Base-by-base conservation (phyloP, 2,888 invertebrate species). In the Leptura quadrifasciata region DNA sequence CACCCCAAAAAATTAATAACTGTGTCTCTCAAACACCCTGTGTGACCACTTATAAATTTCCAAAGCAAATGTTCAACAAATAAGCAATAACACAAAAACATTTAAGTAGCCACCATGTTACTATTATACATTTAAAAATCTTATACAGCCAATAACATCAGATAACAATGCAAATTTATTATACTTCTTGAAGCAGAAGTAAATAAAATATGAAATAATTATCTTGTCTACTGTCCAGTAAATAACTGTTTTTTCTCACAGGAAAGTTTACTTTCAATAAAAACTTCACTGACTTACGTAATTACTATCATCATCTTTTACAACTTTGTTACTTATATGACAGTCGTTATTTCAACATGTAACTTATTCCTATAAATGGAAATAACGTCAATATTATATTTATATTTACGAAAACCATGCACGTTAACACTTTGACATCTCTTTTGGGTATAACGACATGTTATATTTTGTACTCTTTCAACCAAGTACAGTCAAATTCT, bases 301-400 rank as follows among this genome's bases (percentile, higher is more conserved):
- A 63, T 18, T 15, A 17, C 68, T 68, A 17, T 68, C 24, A 55
- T 68, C 57, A 68, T 55, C 18, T 35, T 6, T 31, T 35, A 68
- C 10, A 69, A 69, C 69, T 69, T 69, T 69, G 60, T 69, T 21
- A 58, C 58, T 39, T 39, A 15, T 27, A 24, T 35, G 27, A 17
- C 35, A 31, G 10, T 15, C 10, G 12, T 47, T 39, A 20, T 21
- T 39, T 15, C n/a, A 55, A 24, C 17, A 8, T n/a, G 20, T 17
- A 18, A 52, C 12, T 31, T 68, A 35, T 21, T 68, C 20, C 31
- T 47, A 68, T 68, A 68, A 68, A 68, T 10, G 31, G 35, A 47
- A 35, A 69, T 60, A 27, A 55, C 15, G 0, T 35, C 20, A 57
- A 39, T 27, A 68, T 12, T 55, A n/a, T 65, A 6, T 27, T 12